Evolutionary conservation across 2,113 vertebrate genomes (phyloP), one percentile per base, ranked within the genome.

Genomic region (Bagarius yarrelli): DNA sequence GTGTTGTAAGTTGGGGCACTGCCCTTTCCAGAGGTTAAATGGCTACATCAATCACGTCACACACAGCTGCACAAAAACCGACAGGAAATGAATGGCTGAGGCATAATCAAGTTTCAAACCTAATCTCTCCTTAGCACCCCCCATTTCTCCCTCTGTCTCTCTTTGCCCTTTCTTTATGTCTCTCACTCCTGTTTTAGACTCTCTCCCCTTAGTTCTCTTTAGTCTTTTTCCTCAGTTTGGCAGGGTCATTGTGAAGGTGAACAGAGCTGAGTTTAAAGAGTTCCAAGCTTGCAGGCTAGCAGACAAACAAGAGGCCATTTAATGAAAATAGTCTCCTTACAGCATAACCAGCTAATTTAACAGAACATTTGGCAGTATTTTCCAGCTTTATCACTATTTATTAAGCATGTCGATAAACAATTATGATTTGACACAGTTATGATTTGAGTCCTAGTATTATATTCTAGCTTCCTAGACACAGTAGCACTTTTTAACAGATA

Each of bases 41-140:
- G 85, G 84, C 91, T 88, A 90, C 91, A 91, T 93, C 92, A 94
- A 88, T 91, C 88, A 92, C 89, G 79, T 91, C 90, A 90, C 83
- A 92, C 89, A 88, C 89, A 83, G 90, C 82, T 86, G 86, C 83
- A 86, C 80, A 55, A 1, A 47, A 71, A 75, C 66, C 34, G 78
- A 85, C 81, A 83, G 89, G 88, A 91, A 94, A 90, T 90, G 87
- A 94, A 86, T 90, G 86, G 85, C 87, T 92, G 86, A 78, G 74
- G 63, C 87, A 81, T 91, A 91, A 94, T 90, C 86, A 89, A 91
- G 85, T 40, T 86, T 72, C 59, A 90, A 89, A 76, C 86, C 81
- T 89, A 88, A 90, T 90, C 88, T 88, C 85, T 88, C 78, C 53
- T 32, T 47, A 47, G 19, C 18, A 52, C 80, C 79, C 79, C 86